Evolutionary conservation across 2,113 vertebrate genomes (phyloP).

Genomic region (Dromiciops gliroides): DNA sequence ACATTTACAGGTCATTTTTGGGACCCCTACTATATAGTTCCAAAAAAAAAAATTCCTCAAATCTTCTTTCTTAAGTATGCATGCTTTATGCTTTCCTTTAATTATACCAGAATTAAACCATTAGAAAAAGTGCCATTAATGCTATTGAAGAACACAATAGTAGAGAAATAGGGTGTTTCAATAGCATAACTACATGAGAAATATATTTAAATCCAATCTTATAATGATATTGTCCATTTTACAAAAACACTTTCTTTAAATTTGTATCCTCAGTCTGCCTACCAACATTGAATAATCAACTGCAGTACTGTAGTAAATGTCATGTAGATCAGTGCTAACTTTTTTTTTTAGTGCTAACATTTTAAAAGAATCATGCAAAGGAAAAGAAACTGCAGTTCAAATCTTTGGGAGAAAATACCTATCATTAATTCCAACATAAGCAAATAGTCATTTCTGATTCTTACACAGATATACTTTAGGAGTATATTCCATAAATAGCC

Average conservation of each 20-base stretch:
- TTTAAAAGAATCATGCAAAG: constrained; percentile 27
- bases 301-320: background rate
- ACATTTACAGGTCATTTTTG: background rate
- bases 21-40: background rate
- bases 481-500: no score
- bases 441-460: constrained; percentile 19
- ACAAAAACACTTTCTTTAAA: constrained; percentile 40
- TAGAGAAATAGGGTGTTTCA: background rate
- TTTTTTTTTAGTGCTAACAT: no score
- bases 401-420: background rate
- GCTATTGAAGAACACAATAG: background rate
- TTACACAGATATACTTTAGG: background rate
- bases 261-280: constrained; percentile 27
- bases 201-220: constrained; percentile 40
- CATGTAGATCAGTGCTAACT: constrained; percentile 1
- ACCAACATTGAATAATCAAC: constrained; percentile 28
- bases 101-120: constrained; percentile 11
- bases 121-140: background rate
- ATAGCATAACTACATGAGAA: constrained; percentile 33
- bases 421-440: background rate
- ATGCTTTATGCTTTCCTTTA: background rate
- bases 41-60: background rate
- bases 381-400: constrained; percentile 39
- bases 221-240: constrained; percentile 35
- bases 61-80: constrained; percentile 24